Evolutionary conservation across 2,888 invertebrate genomes (phyloP).

Genomic region (Serripes groenlandicus): DNA sequence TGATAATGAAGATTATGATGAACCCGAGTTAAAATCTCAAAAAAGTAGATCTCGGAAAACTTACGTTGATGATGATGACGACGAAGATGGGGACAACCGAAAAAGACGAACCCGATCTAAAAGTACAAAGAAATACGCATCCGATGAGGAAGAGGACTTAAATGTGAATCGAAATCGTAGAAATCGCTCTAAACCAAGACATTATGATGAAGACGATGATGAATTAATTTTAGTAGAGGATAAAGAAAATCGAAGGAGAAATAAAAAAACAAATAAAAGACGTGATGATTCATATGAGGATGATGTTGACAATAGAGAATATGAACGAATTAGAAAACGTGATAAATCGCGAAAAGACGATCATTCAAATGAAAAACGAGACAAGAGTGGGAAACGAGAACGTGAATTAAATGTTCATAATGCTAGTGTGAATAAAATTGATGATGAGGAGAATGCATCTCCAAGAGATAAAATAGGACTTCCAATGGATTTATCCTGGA

Average conservation of each 20-base stretch:
- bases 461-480: constrained; percentile 69
- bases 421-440: constrained; percentile 39
- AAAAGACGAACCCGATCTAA: constrained; percentile 40
- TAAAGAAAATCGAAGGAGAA: constrained; percentile 29
- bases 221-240: constrained; percentile 39
- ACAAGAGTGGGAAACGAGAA: constrained; percentile 43
- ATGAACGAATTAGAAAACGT: constrained; percentile 16
- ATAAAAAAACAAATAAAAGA: constrained; percentile 27
- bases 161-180: constrained; percentile 41
- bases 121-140: constrained; percentile 23
- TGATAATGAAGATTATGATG: constrained; percentile 55
- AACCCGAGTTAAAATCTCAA: constrained; percentile 31
- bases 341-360: constrained; percentile 25
- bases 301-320: constrained; percentile 24
- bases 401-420: constrained; percentile 47
- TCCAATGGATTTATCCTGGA: constrained; percentile 73
- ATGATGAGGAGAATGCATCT: constrained; percentile 54
- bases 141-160: constrained; percentile 40
- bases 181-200: constrained; percentile 40
- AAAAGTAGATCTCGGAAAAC: constrained; percentile 38
- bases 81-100: constrained; percentile 35
- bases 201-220: constrained; percentile 44
- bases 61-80: constrained; percentile 50
- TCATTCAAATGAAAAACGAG: constrained; percentile 25
- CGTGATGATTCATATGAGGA: constrained; percentile 28